A percentile compares a stretch with the other conserved stretches of the same genome.
Evolutionary conservation across 2,888 invertebrate genomes (phyloP).

Genomic region (Sicus ferrugineus): DNA sequence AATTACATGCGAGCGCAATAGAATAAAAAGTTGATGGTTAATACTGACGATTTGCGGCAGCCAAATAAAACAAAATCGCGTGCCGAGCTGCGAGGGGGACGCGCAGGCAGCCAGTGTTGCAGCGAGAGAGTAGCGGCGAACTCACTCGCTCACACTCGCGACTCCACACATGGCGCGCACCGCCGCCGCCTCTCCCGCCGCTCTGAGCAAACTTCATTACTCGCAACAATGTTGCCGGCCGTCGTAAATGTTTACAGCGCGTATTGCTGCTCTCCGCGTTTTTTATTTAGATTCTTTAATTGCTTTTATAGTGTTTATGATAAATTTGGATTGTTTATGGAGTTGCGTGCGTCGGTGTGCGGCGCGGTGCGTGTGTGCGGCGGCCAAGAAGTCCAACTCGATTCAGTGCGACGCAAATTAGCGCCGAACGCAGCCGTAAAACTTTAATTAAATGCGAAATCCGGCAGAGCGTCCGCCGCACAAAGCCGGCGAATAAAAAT

Average conservation of each 20-base stretch:
- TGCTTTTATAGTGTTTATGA: conserved; percentile 28
- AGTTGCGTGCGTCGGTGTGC: conserved; percentile 7
- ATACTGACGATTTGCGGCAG: conserved; percentile 61
- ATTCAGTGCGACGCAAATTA: conserved; percentile 19
- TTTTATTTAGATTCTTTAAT: conserved; percentile 23
- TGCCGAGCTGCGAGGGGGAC: background rate
- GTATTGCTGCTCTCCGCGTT: background rate
- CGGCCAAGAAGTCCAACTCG: conserved; percentile 18
- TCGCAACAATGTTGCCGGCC: conserved; percentile 25
- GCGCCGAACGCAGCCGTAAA: conserved; percentile 27
- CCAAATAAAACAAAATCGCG: conserved; percentile 43
- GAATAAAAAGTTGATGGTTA: conserved; percentile 53
- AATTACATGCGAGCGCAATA: conserved; percentile 51
- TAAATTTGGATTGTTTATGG: conserved; percentile 29
- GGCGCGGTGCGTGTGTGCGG: background rate
- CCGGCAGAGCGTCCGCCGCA: background rate
- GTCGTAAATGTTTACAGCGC: conserved; percentile 17
- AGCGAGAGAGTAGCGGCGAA: background rate
- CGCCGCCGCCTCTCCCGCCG: background rate
- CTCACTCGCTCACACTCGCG: background rate
- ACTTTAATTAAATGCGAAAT: conserved; percentile 23
- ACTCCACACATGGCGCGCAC: background rate
- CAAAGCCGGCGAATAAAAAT: conserved; percentile 1
- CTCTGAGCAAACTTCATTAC: background rate
- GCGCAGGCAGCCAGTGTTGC: background rate